phyloP scores from a whole-genome alignment of 2,113 vertebrate species.

The Hydrolagus affinis region DNA sequence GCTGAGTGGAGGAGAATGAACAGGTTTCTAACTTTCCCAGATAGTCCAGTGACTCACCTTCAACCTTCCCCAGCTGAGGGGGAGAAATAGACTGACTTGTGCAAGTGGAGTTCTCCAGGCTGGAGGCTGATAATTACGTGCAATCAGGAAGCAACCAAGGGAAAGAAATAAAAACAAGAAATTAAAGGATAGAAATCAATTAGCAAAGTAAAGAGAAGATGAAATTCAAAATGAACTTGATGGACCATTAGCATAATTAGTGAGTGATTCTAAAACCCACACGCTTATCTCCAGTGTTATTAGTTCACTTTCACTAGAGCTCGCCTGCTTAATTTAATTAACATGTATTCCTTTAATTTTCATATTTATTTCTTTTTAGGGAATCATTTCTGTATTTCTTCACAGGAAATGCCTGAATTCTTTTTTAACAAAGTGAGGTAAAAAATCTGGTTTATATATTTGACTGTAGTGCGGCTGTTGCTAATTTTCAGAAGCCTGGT shows the following conservation, averaged over 20 bases:
- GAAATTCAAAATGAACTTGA: slow-evolving; percentile 1
- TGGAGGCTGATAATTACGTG: too few species aligned
- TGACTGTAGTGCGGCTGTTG: not conserved
- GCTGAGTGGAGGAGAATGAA: too few species aligned
- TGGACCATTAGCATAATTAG: not conserved
- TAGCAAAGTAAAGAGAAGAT: not conserved
- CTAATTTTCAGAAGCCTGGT: too few species aligned
- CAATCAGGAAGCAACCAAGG: too few species aligned
- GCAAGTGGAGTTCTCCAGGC: too few species aligned
- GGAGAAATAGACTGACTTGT: too few species aligned
- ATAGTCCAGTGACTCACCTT: too few species aligned
- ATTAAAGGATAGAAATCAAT: not conserved
- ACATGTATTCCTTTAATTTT: not conserved
- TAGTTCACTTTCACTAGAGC: not conserved
- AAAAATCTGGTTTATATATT: not conserved
- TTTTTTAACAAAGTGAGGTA: not conserved
- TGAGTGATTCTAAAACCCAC: not conserved
- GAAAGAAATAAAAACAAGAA: not conserved
- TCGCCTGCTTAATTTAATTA: not conserved
- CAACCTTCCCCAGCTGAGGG: too few species aligned
- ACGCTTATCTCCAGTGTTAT: not conserved
- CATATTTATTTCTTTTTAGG: slow-evolving; percentile 6
- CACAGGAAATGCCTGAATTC: not conserved
- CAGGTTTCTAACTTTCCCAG: too few species aligned
- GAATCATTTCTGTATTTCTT: not conserved